Conservation (phyloP, 2,888 invertebrate species). For the Volucella inanis region DNA sequence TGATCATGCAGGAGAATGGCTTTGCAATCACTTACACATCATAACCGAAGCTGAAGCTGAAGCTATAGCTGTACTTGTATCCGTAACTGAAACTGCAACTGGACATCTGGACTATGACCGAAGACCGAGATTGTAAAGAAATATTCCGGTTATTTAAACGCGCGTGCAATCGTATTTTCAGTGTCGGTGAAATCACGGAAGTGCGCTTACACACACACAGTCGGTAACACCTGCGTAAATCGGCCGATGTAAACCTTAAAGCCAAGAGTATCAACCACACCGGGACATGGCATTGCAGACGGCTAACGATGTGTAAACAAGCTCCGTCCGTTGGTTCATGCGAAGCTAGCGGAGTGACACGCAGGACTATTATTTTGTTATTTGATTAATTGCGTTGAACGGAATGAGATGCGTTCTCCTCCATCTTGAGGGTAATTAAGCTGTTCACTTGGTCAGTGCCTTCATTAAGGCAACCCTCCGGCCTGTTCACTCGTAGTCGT, state of each 20-base stretch:
- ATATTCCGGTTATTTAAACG: constrained; percentile 67
- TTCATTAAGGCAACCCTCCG: constrained; percentile 3
- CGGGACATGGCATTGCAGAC: constrained; percentile 52
- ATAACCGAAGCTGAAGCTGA: too few relatives aligned
- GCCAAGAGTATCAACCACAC: constrained; percentile 26
- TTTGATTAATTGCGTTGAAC: constrained; percentile 63
- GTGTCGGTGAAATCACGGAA: constrained; percentile 51
- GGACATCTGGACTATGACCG: constrained; percentile 5
- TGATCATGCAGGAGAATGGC: constrained; percentile 37
- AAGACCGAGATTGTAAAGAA: constrained; percentile 4
- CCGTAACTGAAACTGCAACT: constrained; percentile 2
- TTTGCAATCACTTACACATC: constrained; percentile 62
- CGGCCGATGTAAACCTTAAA: constrained; percentile 18
- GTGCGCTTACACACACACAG: constrained; percentile 30
- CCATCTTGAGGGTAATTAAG: constrained; percentile 67
- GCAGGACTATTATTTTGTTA: constrained; percentile 50
- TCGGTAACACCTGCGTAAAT: constrained; percentile 64
- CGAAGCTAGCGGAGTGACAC: not conserved
- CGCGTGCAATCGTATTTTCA: constrained; percentile 66
- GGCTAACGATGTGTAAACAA: constrained; percentile 73
- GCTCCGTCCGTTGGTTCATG: constrained; percentile 22
- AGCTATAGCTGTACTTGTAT: too few relatives aligned
- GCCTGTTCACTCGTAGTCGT: not conserved
- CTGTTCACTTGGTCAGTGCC: constrained; percentile 53
- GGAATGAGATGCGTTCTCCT: constrained; percentile 46